Percentiles rank a stretch among this genome's conserved stretches.
Evolutionary conservation across 1,140 invertebrate genomes (phyloP).

Genomic region (Calosoma granatense): DNA sequence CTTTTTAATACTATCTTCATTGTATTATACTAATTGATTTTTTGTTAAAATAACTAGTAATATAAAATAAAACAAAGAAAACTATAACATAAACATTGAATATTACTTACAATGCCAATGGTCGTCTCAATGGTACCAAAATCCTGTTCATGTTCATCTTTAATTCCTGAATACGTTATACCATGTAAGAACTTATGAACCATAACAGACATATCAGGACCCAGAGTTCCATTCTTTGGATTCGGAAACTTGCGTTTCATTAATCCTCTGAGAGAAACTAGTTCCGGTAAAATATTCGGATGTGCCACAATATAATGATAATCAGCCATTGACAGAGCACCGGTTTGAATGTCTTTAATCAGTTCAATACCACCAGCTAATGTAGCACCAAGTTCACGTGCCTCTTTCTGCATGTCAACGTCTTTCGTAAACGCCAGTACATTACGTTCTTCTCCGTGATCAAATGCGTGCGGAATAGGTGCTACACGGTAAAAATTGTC

Average conservation of each 20-base stretch:
- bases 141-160: slow-evolving; percentile 54
- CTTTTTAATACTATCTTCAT: slow-evolving; percentile 4
- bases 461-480: slow-evolving; percentile 52
- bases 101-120: slow-evolving; percentile 58
- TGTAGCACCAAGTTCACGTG: slow-evolving; percentile 54
- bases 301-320: slow-evolving; percentile 66
- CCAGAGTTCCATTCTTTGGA: slow-evolving; percentile 54
- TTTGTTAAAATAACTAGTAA: no score
- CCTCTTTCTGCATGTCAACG: slow-evolving; percentile 42
- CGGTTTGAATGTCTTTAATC: slow-evolving; percentile 63
- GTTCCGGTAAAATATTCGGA: slow-evolving; percentile 63
- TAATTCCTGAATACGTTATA: slow-evolving; percentile 50
- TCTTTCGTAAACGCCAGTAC: slow-evolving; percentile 64
- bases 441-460: slow-evolving; percentile 47
- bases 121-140: slow-evolving; percentile 53
- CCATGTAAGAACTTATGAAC: slow-evolving; percentile 54
- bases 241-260: slow-evolving; percentile 67
- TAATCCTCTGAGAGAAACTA: slow-evolving; percentile 59
- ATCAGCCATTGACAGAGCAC: slow-evolving; percentile 53
- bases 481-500: slow-evolving; percentile 50
- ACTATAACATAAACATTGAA: no score
- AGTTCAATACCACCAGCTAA: slow-evolving; percentile 56
- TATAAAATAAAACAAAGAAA: no score
- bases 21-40: no score
- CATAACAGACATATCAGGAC: slow-evolving; percentile 45